These are phyloP conservation scores for Tetanocera ferruginea DNA, from an alignment of 2,888 invertebrate species.

Conservation along the genomic window DNA sequence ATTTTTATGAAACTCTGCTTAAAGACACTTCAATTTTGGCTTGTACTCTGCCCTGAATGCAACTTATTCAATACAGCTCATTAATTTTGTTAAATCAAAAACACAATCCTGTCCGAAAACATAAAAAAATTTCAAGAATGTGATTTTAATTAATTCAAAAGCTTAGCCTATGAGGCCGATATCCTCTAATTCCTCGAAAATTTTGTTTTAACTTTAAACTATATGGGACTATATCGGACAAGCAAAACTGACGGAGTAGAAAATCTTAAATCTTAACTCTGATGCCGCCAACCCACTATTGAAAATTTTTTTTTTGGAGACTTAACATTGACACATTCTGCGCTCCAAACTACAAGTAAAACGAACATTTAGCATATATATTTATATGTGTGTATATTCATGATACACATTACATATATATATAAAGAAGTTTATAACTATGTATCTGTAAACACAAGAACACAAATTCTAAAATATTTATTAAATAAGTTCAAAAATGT, in stretches of 20 bases:
- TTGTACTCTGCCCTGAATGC: too few species aligned
- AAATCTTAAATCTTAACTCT: conserved; percentile 35
- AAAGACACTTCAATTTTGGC: too few species aligned
- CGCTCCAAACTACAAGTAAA: conserved; percentile 54
- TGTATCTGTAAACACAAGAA: conserved; percentile 52
- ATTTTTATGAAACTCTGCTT: too few species aligned
- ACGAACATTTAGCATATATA: conserved; percentile 43
- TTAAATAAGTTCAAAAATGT: conserved; percentile 38
- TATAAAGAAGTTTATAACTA: conserved; percentile 42
- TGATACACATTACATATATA: conserved; percentile 52
- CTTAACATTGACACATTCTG: neutral
- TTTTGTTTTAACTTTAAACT: neutral
- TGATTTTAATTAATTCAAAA: too few species aligned
- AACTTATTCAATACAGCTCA: too few species aligned
- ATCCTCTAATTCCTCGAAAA: neutral
- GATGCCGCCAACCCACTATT: conserved; percentile 36
- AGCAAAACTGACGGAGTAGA: too few species aligned
- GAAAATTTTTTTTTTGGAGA: conserved; percentile 30
- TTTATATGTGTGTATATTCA: conserved; percentile 43
- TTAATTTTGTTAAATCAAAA: too few species aligned
- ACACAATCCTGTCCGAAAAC: too few species aligned
- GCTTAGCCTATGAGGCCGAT: too few species aligned
- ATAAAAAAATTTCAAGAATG: too few species aligned
- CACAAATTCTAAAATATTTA: conserved; percentile 65
- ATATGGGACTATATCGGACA: too few species aligned